phyloP scores from a whole-genome alignment of 1,140 invertebrate genomes.

The Drosophila carrolli region DNA sequence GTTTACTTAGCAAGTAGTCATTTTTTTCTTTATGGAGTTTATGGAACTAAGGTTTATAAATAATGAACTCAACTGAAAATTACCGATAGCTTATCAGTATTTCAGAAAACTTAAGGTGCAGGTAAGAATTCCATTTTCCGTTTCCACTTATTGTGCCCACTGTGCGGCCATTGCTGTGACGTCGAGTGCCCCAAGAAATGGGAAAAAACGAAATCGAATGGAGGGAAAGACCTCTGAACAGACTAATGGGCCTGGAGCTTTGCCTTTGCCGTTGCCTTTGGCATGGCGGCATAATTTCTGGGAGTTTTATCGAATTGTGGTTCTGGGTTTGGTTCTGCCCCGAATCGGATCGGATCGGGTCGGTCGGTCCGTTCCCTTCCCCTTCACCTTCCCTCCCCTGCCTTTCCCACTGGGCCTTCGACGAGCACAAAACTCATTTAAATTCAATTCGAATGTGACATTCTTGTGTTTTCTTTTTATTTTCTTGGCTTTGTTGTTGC shows the following conservation, averaged over 20 bases:
- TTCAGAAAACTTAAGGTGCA: not conserved
- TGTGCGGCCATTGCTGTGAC: constrained; percentile 22
- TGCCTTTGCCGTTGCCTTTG: constrained; percentile 30
- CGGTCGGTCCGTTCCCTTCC: not conserved
- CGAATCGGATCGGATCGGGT: constrained; percentile 16
- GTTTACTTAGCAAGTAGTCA: too few species aligned
- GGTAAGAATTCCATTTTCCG: not conserved
- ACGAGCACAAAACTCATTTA: constrained; percentile 70
- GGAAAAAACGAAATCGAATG: constrained; percentile 14
- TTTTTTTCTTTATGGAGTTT: too few species aligned
- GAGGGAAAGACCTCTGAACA: constrained; percentile 27
- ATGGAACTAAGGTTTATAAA: too few species aligned
- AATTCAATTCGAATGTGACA: constrained; percentile 80
- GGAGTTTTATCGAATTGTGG: constrained; percentile 61
- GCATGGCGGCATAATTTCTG: constrained; percentile 55
- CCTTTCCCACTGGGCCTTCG: constrained; percentile 1
- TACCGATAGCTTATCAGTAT: constrained; percentile 7
- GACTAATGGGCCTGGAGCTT: constrained; percentile 54
- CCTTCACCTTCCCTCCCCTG: not conserved
- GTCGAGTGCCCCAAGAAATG: constrained; percentile 1
- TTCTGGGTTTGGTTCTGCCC: constrained; percentile 30
- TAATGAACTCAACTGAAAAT: too few species aligned
- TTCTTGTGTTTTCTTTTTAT: constrained; percentile 65
- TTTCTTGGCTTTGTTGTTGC: constrained; percentile 30
- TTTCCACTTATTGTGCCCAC: constrained; percentile 20